Percentiles rank a stretch among this genome's conserved stretches.
Evolutionary conservation across 2,113 vertebrate genomes (phyloP).

Genomic region (Alosa alosa): DNA sequence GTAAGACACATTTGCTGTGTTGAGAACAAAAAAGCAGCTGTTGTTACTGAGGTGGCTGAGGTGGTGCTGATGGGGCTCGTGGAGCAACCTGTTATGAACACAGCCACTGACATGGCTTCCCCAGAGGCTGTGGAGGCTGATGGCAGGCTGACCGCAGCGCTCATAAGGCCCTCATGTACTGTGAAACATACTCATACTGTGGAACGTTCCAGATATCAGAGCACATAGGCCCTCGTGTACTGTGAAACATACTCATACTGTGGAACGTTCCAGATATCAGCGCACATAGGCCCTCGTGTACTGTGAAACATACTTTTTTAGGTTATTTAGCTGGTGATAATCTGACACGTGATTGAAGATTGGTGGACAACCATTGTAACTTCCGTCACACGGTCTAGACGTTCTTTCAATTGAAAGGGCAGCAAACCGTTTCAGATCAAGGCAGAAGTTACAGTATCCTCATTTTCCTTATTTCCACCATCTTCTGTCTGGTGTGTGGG

Average conservation of each 20-base stretch:
- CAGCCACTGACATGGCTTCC: background rate
- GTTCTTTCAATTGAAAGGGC: background rate
- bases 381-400: background rate
- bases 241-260: too few species aligned
- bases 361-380: background rate
- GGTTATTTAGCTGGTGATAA: too few species aligned
- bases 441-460: background rate
- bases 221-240: too few species aligned
- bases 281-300: background rate
- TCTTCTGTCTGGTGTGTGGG: background rate
- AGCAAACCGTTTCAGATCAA: background rate
- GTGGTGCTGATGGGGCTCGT: background rate
- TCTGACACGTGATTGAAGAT: too few species aligned
- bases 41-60: background rate
- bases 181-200: too few species aligned
- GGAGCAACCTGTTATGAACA: background rate
- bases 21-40: background rate
- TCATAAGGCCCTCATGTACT: too few species aligned
- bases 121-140: background rate
- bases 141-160: too few species aligned
- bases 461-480: background rate
- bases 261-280: too few species aligned
- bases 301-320: background rate
- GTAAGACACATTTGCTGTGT: background rate
- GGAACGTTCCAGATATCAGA: too few species aligned